Base-by-base conservation (phyloP, 2,888 invertebrate species). In the Leucania comma region DNA sequence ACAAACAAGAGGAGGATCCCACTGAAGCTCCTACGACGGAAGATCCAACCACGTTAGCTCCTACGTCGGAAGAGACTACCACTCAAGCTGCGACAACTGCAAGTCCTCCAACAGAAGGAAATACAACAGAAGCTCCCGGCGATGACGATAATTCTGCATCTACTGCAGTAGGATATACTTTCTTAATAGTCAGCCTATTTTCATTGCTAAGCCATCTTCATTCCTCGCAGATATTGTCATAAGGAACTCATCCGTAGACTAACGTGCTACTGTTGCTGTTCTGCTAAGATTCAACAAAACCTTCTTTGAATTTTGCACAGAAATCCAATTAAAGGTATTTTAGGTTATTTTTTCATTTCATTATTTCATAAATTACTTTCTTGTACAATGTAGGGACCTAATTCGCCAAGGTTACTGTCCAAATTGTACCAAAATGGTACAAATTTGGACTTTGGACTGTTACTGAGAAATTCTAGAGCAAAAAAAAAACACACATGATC, bases 121-220 rank as follows among this genome's bases (percentile, higher is more conserved):
- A 6, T n/a, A 26, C 24, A 26, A n/a, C 10, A 20, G 0, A 9
- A 42, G 85, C 73, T 2, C 83, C 72, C 6, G 71, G 68, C 14
- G 51, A 51, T 24, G 57, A 57, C 1, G 57, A 22, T 35, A 57
- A 57, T 4, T 93, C 93, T 0, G 93, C 94, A n/a, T 87, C 93
- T 0, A 90, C 89, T 1, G 82, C 89, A 56, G 86, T 90, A n/a
- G 92, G 90, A 3, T 93, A 90, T 72, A 94, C 94, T 2, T 93
- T 93, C 57, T 63, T 90, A 66, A 91, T 94, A 57, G 72, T 93
- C n/a, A 73, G 86, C 6, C 54, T 91, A 42, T 94, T 92, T 71
- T 73, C 89, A 4, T 14, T 94, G 9, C 62, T 94, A 64, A 89
- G 88, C 61, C 85, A 91, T 74, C 85, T 94, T 17, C 93, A 92